Conservation (phyloP, 2,113 vertebrate genomes). For the Miniopterus natalensis region DNA sequence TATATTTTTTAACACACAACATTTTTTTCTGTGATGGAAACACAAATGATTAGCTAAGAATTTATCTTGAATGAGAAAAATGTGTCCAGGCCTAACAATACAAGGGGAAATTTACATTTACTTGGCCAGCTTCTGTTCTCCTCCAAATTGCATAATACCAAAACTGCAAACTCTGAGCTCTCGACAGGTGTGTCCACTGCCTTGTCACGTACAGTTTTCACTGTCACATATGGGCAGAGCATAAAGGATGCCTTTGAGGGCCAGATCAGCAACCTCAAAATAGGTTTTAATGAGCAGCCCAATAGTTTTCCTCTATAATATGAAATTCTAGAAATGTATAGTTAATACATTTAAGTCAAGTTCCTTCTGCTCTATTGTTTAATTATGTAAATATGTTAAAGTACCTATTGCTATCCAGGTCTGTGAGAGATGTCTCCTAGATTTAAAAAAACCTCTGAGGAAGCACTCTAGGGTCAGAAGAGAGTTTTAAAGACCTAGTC, state of each 20-base stretch:
- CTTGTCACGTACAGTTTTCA: accelerated
- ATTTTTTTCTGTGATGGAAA: not conserved
- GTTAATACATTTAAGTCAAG: not conserved
- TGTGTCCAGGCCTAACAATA: not conserved
- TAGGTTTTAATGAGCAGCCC: not conserved
- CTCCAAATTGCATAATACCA: not conserved
- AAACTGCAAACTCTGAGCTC: accelerated
- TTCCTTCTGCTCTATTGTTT: constrained; percentile 8
- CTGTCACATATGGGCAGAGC: not conserved
- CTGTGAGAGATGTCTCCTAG: not conserved
- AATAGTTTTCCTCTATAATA: not conserved
- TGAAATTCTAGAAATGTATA: not conserved
- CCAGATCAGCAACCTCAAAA: not conserved
- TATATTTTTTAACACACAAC: not conserved
- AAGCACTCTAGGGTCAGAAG: not conserved
- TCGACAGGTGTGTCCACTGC: not conserved
- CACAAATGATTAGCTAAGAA: not conserved
- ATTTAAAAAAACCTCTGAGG: not conserved
- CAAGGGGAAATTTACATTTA: not conserved
- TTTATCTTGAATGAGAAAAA: not conserved
- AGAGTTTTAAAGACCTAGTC: not conserved
- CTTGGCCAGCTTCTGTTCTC: not conserved
- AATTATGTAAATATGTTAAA: not conserved
- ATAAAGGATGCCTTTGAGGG: not conserved
- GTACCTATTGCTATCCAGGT: not conserved